Evolutionary conservation across 2,888 invertebrate genomes (phyloP), one percentile per base, ranked within the genome.

Genomic region (Ceramica pisi): DNA sequence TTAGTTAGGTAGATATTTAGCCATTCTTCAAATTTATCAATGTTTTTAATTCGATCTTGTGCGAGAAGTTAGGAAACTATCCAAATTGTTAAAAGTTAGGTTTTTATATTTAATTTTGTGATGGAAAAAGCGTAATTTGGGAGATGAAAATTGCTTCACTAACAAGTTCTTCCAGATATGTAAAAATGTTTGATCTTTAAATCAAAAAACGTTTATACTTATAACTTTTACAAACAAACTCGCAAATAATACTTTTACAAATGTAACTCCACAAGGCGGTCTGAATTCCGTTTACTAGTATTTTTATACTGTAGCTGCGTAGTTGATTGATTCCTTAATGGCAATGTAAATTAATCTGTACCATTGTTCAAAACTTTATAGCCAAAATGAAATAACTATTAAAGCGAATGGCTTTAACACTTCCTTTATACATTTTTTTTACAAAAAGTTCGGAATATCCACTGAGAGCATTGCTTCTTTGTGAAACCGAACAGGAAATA

Each of bases 1-100:
- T 95, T 95, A 95, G 95, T 93, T 96, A 95, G 95, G 88, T 92
- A 93, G 93, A 92, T 90, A 94, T 94, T 93, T 95, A 95, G 95
- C 90, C 93, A 94, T 94, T 95, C 92, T 94, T 94, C 90, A 92
- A 94, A 95, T 94, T 78, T 94, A 88, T 89, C 78, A 84, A 86
- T 88, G 87, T 92, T 92, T 92, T 93, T 90, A 88, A 92, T 93
- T 95, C 94, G 94, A 94, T 92, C 92, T 93, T 91, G 89, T 88
- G 89, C 89, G 88, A 87, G 80, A 82, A 82, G 77, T 86, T 88
- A 88, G 88, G 87, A 81, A 84, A 88, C 70, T 82, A 84, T 87
- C 83, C 83, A 88, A 88, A 87, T 89, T 86, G 88, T 91, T 90
- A 87, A 86, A 81, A 81, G 83, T 88, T 90, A 91, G 87, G 87